Base-by-base conservation (phyloP, 2,888 invertebrate species). In the Saturnia pavonia region DNA sequence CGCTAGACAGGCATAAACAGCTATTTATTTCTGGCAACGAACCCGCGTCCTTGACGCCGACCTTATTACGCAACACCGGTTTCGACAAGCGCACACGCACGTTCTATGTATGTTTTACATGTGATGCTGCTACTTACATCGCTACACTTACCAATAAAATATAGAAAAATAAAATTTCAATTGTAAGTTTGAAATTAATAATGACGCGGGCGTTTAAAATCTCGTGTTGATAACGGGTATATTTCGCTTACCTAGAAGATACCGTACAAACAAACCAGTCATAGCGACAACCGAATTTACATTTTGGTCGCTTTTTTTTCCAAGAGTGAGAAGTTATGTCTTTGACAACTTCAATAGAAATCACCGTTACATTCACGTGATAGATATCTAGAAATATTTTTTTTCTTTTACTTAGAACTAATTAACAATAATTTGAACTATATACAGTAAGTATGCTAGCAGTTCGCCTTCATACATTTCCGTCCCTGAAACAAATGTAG, bases 41-140 rank as follows among this genome's bases (percentile, higher is more conserved):
- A 91, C 91, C 88, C 88, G 87, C 91, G 93, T 93, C 93, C 93
- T 94, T 94, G 92, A 85, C 87, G 89, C 76, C 91, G 92, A 91
- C 93, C 92, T 93, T 94, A 92, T 92, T 94, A 89, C 92, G 91
- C 92, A 92, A 94, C 90, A 91, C 91, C 90, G 88, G 91, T 92
- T 92, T 92, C 81, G 87, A 88, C 88, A 91, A 86, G 86, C 88
- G 87, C 87, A 83, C 86, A 82, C 83, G 83, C 83, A 84, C 82
- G 82, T 77, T 88, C 86, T 86, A 84, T 83, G 80, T 75, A 51
- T 74, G 74, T 73, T 74, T 77, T 73, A 74, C 73, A 71, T 72
- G 67, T 69, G 73, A 72, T 72, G 70, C 70, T 72, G 70, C 70
- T 74, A 73, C 71, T 48, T 68, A 68, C 40, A 40, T n/a, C 40